Base-by-base conservation (phyloP, 1,140 invertebrate species). In the Ceratina calcarata region DNA sequence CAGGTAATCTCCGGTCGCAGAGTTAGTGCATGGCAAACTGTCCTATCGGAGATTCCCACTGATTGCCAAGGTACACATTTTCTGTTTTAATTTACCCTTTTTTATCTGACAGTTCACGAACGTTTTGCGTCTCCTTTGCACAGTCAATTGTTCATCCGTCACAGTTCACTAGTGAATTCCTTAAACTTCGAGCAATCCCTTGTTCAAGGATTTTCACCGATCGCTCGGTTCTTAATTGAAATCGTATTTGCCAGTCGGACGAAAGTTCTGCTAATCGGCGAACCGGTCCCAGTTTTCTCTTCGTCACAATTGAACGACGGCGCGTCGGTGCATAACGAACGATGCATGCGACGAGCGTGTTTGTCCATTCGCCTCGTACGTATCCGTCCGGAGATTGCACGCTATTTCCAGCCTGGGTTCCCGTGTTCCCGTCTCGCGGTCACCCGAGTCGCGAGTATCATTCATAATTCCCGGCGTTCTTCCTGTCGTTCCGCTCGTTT, bases 391-490 rank as follows among this genome's bases (percentile, higher is more conserved):
- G n/a, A 12, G n/a, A 61, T 61, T 60, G 57, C 75, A 51, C 57
- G 67, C 67, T 51, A 61, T 62, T 70, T 37, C 58, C 68, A 55
- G 49, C 49, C 15, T 10, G 27, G 16, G 27, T 20, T 2, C 53
- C 20, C 62, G 16, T 62, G n/a, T 27, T 10, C 0, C 20, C 67
- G 67, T 15, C 66, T 53, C 55, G 18, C 22, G 37, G 49, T 45
- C 32, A 45, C 27, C 8, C 24, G 51, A 18, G 57, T 37, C 8
- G 13, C 27, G 58, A n/a, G 27, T 10, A 71, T 61, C 76, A 71
- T 78, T 79, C 77, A 79, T 73, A 58, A 73, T 66, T 73, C 61
- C 32, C 18, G 57, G 22, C 32, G 51, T 51, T 51, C 13, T 27
- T 24, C 15, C 18, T n/a, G 15, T 45, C 18, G 13, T 2, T 2